Evolutionary conservation across 2,797 vertebrate genomes (phyloP).

Genomic region (Eptatretus atami): DNA sequence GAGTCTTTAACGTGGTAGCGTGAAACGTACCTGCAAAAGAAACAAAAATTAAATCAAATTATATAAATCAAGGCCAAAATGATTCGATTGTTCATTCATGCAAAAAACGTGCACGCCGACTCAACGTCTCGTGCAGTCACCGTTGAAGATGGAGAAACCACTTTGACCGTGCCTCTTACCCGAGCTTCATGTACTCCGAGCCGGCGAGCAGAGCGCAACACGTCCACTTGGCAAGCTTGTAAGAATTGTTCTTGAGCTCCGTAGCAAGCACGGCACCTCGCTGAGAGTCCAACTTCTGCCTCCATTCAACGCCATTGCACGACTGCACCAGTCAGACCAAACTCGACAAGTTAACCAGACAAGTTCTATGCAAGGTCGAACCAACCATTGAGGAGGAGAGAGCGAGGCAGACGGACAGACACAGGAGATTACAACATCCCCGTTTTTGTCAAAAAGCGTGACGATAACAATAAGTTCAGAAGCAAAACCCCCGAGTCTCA

Average conservation of each 20-base stretch:
- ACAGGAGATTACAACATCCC: no score
- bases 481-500: no score
- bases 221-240: slow-evolving; percentile 89
- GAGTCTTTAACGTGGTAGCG: slow-evolving; percentile 90
- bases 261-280: slow-evolving; percentile 83
- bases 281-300: slow-evolving; percentile 94
- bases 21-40: slow-evolving; percentile 41
- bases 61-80: no score
- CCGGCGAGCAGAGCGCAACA: slow-evolving; percentile 73
- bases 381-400: no score
- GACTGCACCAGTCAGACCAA: slow-evolving; percentile 18
- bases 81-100: background rate
- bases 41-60: no score
- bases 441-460: no score
- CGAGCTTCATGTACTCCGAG: slow-evolving; percentile 64
- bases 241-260: slow-evolving; percentile 95
- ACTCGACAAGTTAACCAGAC: no score
- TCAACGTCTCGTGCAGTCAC: background rate
- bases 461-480: no score
- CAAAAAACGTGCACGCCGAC: background rate
- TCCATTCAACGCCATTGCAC: slow-evolving; percentile 92
- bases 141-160: background rate
- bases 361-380: background rate
- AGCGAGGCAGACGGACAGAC: no score
- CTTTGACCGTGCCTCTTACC: slow-evolving; percentile 15